Percentiles rank a stretch among this genome's conserved stretches.
These are phyloP conservation scores for Brachymystax lenok DNA, from an alignment of 2,797 vertebrate genomes.

Conservation along the genomic window DNA sequence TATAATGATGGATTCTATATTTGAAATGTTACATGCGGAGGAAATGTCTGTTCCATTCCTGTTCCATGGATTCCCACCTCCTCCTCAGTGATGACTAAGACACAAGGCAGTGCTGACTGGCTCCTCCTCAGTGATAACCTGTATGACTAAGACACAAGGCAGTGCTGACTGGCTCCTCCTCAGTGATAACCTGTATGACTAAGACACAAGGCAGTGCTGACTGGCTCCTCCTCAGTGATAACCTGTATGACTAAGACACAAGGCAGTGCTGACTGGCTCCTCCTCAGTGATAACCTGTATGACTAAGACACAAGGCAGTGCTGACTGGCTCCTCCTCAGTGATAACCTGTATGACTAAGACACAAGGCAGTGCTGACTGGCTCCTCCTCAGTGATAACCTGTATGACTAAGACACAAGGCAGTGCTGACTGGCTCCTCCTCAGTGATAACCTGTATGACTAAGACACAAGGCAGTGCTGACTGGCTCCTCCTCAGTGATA, in stretches of 20 bases:
- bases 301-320: background rate
- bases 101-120: background rate
- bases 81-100: background rate
- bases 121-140: background rate
- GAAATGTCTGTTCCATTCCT: background rate
- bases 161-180: too few relatives aligned
- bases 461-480: background rate
- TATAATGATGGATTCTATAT: background rate
- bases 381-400: background rate
- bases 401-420: background rate
- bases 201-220: too few relatives aligned
- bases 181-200: too few relatives aligned
- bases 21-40: background rate
- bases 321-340: background rate
- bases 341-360: background rate
- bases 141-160: too few relatives aligned
- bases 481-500: too few relatives aligned
- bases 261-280: too few relatives aligned
- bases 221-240: too few relatives aligned
- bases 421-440: background rate
- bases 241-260: too few relatives aligned
- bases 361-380: background rate
- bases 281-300: too few relatives aligned
- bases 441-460: background rate
- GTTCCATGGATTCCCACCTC: background rate